Percentiles rank a stretch among this genome's conserved stretches.
These are phyloP conservation scores for Eucriotettix oculatus DNA, from an alignment of 2,888 invertebrate genomes.

Conservation along the genomic window DNA sequence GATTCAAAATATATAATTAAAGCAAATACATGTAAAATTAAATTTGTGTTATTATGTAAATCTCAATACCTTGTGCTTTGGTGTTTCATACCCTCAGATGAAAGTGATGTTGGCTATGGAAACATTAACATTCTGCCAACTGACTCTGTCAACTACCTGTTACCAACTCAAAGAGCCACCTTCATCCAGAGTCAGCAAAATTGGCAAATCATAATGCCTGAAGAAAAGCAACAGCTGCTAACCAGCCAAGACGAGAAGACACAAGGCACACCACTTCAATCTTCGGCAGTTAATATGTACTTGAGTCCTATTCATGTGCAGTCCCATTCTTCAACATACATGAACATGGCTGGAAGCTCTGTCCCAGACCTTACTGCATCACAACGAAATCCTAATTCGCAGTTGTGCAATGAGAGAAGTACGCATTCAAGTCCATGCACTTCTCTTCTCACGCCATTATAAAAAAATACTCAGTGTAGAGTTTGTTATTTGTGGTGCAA, in stretches of 20 bases:
- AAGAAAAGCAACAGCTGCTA: background rate
- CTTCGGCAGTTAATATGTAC: background rate
- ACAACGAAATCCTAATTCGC: too few species aligned
- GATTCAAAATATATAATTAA: too few species aligned
- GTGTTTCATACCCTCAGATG: conserved; percentile 8
- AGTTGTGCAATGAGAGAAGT: too few species aligned
- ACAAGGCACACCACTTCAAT: background rate
- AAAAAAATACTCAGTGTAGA: too few species aligned
- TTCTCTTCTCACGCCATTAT: too few species aligned
- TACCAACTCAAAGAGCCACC: background rate
- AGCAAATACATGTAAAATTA: background rate
- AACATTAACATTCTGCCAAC: conserved; percentile 15
- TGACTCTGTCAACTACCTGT: conserved; percentile 23
- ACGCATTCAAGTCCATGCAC: too few species aligned
- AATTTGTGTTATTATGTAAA: background rate
- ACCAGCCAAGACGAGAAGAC: background rate
- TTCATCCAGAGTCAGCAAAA: background rate
- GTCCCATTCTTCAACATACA: background rate
- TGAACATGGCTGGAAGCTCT: background rate
- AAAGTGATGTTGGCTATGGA: conserved; percentile 14
- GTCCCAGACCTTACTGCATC: background rate
- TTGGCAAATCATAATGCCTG: background rate
- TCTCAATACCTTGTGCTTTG: background rate
- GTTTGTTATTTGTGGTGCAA: too few species aligned
- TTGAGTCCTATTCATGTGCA: background rate